Percentiles rank a stretch among this genome's conserved stretches.
phyloP scores from a whole-genome alignment of 1,140 invertebrate species.

The Drosophila fuyamai region DNA sequence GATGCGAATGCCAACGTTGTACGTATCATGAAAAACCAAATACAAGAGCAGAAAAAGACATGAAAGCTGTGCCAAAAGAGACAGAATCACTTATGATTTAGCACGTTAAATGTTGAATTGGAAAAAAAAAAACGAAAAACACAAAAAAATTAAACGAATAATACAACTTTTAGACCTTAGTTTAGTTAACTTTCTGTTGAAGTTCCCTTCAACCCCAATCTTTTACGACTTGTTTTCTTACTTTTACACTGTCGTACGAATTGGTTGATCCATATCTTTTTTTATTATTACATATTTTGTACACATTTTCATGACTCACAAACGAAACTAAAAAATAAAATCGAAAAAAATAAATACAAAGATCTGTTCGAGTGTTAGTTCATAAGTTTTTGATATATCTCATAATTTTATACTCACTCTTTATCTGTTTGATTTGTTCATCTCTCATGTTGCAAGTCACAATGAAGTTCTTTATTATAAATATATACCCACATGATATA shows the following conservation, averaged over 20 bases:
- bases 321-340: slow-evolving; percentile 27
- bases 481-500: slow-evolving; percentile 42
- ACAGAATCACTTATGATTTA: slow-evolving; percentile 58
- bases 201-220: slow-evolving; percentile 23
- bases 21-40: slow-evolving; percentile 58
- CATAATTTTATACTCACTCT: slow-evolving; percentile 51
- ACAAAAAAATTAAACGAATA: slow-evolving; percentile 41
- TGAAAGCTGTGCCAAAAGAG: slow-evolving; percentile 73
- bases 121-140: slow-evolving; percentile 18
- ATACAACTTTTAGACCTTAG: slow-evolving; percentile 42
- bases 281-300: slow-evolving; percentile 54
- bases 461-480: slow-evolving; percentile 67
- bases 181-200: slow-evolving; percentile 57
- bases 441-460: slow-evolving; percentile 75
- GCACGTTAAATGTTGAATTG: slow-evolving; percentile 74
- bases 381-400: slow-evolving; percentile 45
- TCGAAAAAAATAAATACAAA: slow-evolving; percentile 11
- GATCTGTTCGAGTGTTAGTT: slow-evolving; percentile 47
- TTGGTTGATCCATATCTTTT: slow-evolving; percentile 41
- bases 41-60: slow-evolving; percentile 56
- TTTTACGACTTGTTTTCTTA: slow-evolving; percentile 61
- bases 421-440: slow-evolving; percentile 77
- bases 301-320: slow-evolving; percentile 49
- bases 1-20: slow-evolving; percentile 69
- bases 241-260: slow-evolving; percentile 68